Conservation (phyloP, 2,888 invertebrate genomes). For the Andrena minutula region DNA sequence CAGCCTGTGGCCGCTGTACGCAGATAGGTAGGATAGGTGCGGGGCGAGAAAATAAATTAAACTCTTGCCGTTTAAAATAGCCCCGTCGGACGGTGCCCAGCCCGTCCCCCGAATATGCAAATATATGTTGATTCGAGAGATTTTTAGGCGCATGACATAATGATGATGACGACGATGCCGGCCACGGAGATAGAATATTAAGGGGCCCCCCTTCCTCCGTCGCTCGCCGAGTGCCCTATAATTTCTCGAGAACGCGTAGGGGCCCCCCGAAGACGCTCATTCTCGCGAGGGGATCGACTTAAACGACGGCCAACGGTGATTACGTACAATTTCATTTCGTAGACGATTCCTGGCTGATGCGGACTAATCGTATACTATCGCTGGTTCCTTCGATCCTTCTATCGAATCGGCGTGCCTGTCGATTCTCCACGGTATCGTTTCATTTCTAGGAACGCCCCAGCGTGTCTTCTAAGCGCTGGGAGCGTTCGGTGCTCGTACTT, state of each 20-base stretch:
- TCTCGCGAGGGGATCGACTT: constrained; percentile 65
- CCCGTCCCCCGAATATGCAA: constrained; percentile 64
- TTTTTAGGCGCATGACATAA: constrained; percentile 72
- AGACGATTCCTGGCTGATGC: constrained; percentile 47
- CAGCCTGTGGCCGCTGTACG: constrained; percentile 11
- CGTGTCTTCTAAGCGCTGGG: neutral
- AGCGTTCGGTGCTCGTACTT: no score
- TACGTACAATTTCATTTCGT: constrained; percentile 62
- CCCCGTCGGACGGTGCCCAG: constrained; percentile 7
- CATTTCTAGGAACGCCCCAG: neutral
- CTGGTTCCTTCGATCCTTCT: neutral
- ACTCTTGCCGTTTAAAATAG: constrained; percentile 66
- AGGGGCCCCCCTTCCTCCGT: constrained; percentile 37
- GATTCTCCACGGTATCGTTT: neutral
- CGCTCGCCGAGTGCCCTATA: constrained; percentile 59
- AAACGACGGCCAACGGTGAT: constrained; percentile 53
- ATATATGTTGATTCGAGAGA: constrained; percentile 73
- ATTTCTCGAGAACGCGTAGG: constrained; percentile 60
- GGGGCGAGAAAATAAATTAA: constrained; percentile 72
- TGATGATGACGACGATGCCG: constrained; percentile 67
- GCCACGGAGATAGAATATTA: constrained; percentile 73
- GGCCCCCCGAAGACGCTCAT: constrained; percentile 55
- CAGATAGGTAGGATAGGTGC: constrained; percentile 15
- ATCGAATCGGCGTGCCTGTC: neutral
- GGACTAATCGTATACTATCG: constrained; percentile 38